Percentiles rank a stretch among this genome's conserved stretches.
These are phyloP conservation scores for Porites divaricata DNA, from an alignment of 92 coral and sea anemone genomes.

Conservation along the genomic window DNA sequence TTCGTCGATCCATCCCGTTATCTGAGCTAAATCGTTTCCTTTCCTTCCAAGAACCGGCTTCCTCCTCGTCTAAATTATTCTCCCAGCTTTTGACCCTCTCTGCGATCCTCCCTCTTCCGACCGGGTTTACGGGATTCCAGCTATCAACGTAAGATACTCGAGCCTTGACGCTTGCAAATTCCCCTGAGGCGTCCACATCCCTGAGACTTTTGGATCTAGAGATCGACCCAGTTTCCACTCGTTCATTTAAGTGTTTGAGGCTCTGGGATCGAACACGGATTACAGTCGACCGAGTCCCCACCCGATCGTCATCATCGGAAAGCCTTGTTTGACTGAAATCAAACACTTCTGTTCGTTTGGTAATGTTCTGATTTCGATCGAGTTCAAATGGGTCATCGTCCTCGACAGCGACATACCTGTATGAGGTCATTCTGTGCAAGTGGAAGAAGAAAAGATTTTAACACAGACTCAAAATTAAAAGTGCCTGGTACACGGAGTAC, in stretches of 20 bases:
- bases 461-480: neutral
- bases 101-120: conserved; percentile 42
- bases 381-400: conserved; percentile 11
- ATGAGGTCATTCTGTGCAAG: conserved; percentile 32
- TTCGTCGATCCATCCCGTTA: conserved; percentile 12
- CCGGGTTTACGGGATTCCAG: conserved; percentile 43
- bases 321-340: neutral
- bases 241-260: conserved; percentile 33
- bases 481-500: no score
- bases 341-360: conserved; percentile 5
- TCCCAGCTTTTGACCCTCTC: conserved; percentile 43
- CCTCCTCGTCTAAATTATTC: conserved; percentile 35
- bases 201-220: conserved; percentile 48
- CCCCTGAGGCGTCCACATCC: conserved; percentile 35
- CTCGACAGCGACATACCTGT: neutral
- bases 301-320: conserved; percentile 33
- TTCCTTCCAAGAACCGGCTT: neutral
- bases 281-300: neutral
- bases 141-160: conserved; percentile 38
- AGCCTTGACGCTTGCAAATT: conserved; percentile 22
- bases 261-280: conserved; percentile 49
- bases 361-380: conserved; percentile 32
- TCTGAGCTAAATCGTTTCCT: neutral
- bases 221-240: conserved; percentile 32
- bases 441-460: neutral